phyloP scores from a whole-genome alignment of 2,888 invertebrate genomes.

The Dolomedes plantarius region DNA sequence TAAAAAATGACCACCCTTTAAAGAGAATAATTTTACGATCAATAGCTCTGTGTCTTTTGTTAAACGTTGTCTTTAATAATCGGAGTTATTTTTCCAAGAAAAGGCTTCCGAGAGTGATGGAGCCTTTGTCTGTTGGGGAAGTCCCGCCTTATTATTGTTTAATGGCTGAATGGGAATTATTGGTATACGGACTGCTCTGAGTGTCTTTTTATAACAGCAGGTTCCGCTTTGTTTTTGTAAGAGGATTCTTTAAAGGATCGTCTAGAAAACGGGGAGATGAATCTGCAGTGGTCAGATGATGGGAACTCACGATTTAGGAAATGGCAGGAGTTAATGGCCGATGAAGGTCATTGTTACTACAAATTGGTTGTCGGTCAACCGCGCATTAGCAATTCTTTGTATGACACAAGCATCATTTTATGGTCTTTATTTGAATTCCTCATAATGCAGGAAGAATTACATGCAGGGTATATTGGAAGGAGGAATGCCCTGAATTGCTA shows the following conservation, averaged over 20 bases:
- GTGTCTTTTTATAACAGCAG: too few relatives aligned
- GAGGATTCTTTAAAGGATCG: too few relatives aligned
- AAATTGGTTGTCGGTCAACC: too few relatives aligned
- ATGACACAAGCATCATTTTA: too few relatives aligned
- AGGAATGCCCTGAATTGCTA: too few relatives aligned
- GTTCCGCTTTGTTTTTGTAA: too few relatives aligned
- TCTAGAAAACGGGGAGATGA: too few relatives aligned
- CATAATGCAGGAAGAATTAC: too few relatives aligned
- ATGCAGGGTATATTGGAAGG: too few relatives aligned
- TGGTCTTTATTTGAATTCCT: too few relatives aligned
- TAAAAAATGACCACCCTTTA: conserved; percentile 39
- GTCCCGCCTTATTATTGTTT: conserved; percentile 50
- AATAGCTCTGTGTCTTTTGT: conserved; percentile 42
- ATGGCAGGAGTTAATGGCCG: background rate
- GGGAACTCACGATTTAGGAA: background rate
- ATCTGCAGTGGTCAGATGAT: background rate
- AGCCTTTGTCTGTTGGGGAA: background rate
- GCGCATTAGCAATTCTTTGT: too few relatives aligned
- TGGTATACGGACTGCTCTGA: background rate
- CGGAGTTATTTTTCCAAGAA: background rate
- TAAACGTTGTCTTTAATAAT: conserved; percentile 36
- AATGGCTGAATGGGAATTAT: conserved; percentile 57
- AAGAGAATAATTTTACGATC: conserved; percentile 55
- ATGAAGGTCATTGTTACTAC: background rate
- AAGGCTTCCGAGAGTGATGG: background rate